phyloP scores from a whole-genome alignment of 2,113 vertebrate species.

The Muscicapa adusta region DNA sequence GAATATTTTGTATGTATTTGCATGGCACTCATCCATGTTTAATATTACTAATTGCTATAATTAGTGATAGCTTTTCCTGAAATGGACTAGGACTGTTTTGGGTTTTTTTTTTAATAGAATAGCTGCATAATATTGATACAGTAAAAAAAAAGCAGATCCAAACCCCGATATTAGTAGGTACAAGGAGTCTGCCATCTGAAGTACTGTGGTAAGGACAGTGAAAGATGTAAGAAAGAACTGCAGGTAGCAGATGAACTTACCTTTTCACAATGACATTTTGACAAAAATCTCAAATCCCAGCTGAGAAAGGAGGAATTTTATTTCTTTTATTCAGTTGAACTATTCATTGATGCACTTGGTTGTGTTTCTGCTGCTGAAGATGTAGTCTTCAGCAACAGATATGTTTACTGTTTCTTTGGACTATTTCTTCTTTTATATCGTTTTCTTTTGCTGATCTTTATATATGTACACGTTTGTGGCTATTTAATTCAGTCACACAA shows the following conservation, averaged over 20 bases:
- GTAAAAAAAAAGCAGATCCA: not conserved
- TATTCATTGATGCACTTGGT: not conserved
- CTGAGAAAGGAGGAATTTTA: not conserved
- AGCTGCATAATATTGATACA: not conserved
- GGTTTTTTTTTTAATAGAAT: not conserved
- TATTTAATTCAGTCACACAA: not conserved
- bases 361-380: not conserved
- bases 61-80: not conserved
- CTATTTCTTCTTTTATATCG: not conserved
- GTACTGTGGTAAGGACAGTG: not conserved
- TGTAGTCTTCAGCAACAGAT: not conserved
- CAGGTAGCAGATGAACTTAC: not conserved
- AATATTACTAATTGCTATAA: conserved; percentile 17
- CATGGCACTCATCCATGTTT: conserved; percentile 1
- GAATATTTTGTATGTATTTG: conserved; percentile 1
- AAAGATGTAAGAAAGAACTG: not conserved
- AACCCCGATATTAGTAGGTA: not conserved
- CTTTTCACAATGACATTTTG: not conserved
- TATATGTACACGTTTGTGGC: not conserved
- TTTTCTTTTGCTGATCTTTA: not conserved
- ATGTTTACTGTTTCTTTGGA: not conserved
- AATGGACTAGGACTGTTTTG: not conserved
- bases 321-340: not conserved
- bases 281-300: not conserved
- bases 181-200: not conserved